Conservation (phyloP, 2,888 invertebrate species). For the Zonitis immaculata region DNA sequence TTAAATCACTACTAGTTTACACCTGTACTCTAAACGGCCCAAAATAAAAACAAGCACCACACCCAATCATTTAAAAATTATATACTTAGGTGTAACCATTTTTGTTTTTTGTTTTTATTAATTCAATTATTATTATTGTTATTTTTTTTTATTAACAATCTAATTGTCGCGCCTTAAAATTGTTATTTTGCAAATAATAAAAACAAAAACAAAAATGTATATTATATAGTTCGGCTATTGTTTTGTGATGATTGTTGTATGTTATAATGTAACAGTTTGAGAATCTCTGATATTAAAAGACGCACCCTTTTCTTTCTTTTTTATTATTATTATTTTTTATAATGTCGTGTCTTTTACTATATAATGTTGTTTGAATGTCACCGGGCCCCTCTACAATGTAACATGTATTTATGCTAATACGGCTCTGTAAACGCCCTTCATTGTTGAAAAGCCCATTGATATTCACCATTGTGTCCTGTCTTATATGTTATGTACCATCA, state of each 20-base stretch:
- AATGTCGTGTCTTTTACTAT: neutral
- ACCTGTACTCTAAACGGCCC: neutral
- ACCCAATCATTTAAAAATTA: neutral
- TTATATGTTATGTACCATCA: too few relatives aligned
- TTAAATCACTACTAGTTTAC: neutral
- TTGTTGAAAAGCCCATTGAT: conserved; percentile 42
- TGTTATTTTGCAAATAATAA: neutral
- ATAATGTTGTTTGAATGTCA: conserved; percentile 26
- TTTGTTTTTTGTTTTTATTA: too few relatives aligned
- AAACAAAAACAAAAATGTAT: neutral
- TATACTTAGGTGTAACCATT: too few relatives aligned
- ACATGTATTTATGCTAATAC: conserved; percentile 45
- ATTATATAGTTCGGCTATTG: neutral
- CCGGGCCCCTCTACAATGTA: conserved; percentile 30
- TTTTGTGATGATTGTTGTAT: neutral
- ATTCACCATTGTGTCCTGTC: conserved; percentile 40
- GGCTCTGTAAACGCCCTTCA: conserved; percentile 39
- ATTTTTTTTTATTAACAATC: neutral
- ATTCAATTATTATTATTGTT: too few relatives aligned
- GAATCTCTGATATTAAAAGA: neutral
- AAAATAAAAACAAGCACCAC: too few relatives aligned
- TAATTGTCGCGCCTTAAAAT: neutral
- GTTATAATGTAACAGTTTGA: neutral
- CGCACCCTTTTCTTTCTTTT: neutral
- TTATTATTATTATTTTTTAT: neutral